These are phyloP conservation scores for Heliocidaris erythrogramma DNA, from an alignment of 35 echinoderm and acorn worm genomes.

Conservation along the genomic window DNA sequence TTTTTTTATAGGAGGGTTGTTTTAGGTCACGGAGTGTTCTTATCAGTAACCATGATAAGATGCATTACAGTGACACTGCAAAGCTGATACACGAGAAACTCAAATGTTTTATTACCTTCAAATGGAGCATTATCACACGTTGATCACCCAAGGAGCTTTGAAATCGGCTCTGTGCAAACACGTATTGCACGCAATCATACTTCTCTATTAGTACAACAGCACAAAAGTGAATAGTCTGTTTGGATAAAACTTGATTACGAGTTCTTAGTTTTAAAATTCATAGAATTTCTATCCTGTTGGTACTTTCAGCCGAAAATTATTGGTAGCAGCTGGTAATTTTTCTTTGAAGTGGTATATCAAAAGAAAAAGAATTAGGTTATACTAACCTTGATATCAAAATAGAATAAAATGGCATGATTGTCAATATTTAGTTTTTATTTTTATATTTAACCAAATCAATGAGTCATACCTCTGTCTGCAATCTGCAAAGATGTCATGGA, in stretches of 20 bases:
- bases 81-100: neutral
- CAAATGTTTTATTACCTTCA: neutral
- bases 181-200: neutral
- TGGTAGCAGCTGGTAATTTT: neutral
- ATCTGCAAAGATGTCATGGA: too few species aligned
- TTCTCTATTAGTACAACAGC: neutral
- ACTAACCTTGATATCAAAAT: neutral
- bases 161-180: conserved; percentile 3
- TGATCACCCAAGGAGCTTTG: neutral
- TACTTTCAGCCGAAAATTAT: neutral
- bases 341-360: neutral
- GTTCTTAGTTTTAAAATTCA: neutral
- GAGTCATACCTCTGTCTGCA: too few species aligned
- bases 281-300: neutral
- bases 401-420: neutral
- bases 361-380: neutral
- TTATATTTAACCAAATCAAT: too few species aligned
- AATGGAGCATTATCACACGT: neutral
- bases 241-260: neutral
- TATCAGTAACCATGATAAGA: neutral
- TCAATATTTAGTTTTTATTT: neutral
- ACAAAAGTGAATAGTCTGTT: neutral
- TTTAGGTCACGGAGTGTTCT: neutral
- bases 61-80: neutral
- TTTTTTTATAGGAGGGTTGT: neutral